Base-by-base conservation (phyloP, 2,888 invertebrate species). In the Pollenia labialis region DNA sequence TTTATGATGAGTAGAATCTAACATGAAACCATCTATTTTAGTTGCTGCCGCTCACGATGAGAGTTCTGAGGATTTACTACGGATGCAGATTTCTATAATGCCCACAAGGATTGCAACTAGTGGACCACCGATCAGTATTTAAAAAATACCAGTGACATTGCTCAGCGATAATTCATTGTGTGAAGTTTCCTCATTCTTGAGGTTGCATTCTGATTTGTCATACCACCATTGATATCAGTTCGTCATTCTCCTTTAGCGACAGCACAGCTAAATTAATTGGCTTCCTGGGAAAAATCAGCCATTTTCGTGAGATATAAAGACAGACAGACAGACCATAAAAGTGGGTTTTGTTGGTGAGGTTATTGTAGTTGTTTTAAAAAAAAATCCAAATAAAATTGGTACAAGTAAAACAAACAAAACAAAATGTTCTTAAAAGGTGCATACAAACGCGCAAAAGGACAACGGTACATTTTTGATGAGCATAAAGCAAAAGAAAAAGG, bases 101-200 rank as follows among this genome's bases (percentile, higher is more conserved):
- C 4, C 32, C 32, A 32, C 32, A 32, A 32, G 64, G 48, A 76
- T 44, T 46, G 99, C 98, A 46, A 99, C 94, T 42, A 97, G 95
- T 84, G 99, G 95, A 54, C 99, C 99, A 42, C 97, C 98, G 90
- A 99, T 98, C 85, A 99, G 95, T 91, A 99, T 99, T 94, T 99
- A 99, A 94, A 99, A 99, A 92, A 99, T 97, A 52, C 99, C 99
- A 14, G 99, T 99, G 60, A 99, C 98, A 94, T 99, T 99, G 92
- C 97, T 98, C 87, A 99, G 94, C 46, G 98, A 98, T 92, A 99
- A 95, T 91, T 99, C 98, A 90, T 97, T 97, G 90, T 95, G 96
- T 88, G 95, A 95, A 64, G 95, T 94, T 91, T 97, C 97, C 96
- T 98, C 96, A 89, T 92, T 92, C 75, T 94, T 93, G 89, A 95